Conservation (phyloP, 2,797 vertebrate species). For the Dallia pectoralis region DNA sequence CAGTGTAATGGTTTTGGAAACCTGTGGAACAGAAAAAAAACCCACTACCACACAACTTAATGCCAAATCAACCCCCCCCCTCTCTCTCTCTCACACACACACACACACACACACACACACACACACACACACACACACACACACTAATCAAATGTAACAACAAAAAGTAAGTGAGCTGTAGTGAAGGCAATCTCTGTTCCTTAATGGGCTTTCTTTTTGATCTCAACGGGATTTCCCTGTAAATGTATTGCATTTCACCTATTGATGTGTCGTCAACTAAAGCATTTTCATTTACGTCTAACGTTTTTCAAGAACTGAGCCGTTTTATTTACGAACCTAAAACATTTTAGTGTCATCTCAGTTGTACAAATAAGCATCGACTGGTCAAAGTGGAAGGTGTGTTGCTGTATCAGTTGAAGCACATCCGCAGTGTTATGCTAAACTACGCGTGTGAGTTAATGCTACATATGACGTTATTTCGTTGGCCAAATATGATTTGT, state of each 20-base stretch:
- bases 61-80: neutral
- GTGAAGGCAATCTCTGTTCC: neutral
- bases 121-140: neutral
- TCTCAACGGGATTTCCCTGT: conserved; percentile 3
- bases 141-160: no score
- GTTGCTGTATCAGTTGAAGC: neutral
- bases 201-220: neutral
- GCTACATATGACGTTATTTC: neutral
- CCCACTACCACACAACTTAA: no score
- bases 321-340: neutral
- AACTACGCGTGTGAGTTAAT: neutral
- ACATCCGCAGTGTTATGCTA: neutral
- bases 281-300: neutral
- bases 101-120: conserved; percentile 1
- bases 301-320: neutral
- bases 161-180: neutral
- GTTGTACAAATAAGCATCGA: neutral
- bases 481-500: neutral
- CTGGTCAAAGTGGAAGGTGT: neutral
- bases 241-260: neutral
- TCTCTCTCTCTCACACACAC: conserved; percentile 24
- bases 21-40: conserved; percentile 13
- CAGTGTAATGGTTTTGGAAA: conserved; percentile 1
- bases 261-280: neutral
- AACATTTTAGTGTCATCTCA: neutral